Conservation (phyloP, 30 jellyfish, hydroid and myxozoan species). For the Aurelia coerulea region DNA sequence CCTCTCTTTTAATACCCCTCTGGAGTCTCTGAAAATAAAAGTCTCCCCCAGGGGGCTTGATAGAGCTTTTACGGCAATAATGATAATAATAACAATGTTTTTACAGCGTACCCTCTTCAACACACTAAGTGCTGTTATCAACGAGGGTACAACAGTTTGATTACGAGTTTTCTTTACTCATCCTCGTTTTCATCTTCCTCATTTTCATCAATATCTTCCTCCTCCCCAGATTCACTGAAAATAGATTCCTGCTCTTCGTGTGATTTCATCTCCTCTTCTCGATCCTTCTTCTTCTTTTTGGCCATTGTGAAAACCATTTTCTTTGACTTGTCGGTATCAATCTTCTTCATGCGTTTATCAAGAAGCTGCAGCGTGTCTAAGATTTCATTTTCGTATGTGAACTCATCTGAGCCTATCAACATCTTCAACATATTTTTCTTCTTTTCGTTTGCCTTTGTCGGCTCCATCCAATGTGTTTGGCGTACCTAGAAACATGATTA, state of each 20-base stretch:
- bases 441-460: slow-evolving; percentile 66
- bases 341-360: slow-evolving; percentile 66
- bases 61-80: too few relatives aligned
- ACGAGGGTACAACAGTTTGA: too few relatives aligned
- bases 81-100: too few relatives aligned
- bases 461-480: slow-evolving; percentile 79
- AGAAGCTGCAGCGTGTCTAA: slow-evolving; percentile 59
- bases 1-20: too few relatives aligned
- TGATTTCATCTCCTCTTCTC: slow-evolving; percentile 47
- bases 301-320: slow-evolving; percentile 63
- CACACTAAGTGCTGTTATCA: too few relatives aligned
- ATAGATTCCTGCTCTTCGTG: slow-evolving; percentile 39
- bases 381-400: slow-evolving; percentile 70
- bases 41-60: too few relatives aligned
- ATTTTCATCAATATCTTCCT: slow-evolving; percentile 47
- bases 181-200: slow-evolving; percentile 24
- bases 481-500: slow-evolving; percentile 35
- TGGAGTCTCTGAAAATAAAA: too few relatives aligned
- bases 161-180: slow-evolving; percentile 1
- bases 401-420: slow-evolving; percentile 79
- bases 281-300: slow-evolving; percentile 72
- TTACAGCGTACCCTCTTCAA: too few relatives aligned
- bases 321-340: slow-evolving; percentile 31
- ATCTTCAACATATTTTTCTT: slow-evolving; percentile 60
- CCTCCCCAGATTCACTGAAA: slow-evolving; percentile 52